phyloP scores from a whole-genome alignment of 2,113 vertebrate species.

The Nothoprocta perdicaria region DNA sequence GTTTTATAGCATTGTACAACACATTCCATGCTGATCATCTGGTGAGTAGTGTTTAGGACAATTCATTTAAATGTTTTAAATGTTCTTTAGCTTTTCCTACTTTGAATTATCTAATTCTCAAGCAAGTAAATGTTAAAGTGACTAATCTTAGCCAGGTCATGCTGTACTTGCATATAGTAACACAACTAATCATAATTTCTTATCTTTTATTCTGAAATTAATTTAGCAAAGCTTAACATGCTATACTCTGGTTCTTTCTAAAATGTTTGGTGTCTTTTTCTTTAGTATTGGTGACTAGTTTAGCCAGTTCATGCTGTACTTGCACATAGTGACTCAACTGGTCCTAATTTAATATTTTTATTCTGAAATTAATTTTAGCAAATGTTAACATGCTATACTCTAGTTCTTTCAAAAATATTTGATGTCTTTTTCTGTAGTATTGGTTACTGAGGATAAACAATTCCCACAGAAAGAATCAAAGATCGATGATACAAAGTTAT shows the following conservation, averaged over 20 bases:
- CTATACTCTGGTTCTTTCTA: not conserved
- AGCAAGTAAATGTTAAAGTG: not conserved
- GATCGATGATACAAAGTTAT: not conserved
- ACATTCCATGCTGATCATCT: not conserved
- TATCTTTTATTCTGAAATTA: not conserved
- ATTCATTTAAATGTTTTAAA: not conserved
- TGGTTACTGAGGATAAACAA: not conserved
- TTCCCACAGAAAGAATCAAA: not conserved
- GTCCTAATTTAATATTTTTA: not conserved
- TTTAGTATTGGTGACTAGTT: not conserved
- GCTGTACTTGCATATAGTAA: not conserved
- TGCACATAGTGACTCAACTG: not conserved
- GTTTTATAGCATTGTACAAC: constrained; percentile 3
- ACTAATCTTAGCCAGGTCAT: not conserved
- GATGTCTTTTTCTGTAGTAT: not conserved
- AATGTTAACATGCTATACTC: not conserved
- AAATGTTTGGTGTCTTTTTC: not conserved
- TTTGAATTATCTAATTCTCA: not conserved
- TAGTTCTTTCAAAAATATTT: not conserved
- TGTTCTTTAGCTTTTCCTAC: not conserved
- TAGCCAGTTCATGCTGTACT: not conserved
- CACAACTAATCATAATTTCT: not conserved
- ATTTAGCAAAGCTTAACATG: not conserved
- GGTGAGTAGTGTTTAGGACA: not conserved
- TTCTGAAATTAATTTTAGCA: not conserved